Evolutionary conservation across 2,888 invertebrate genomes (phyloP).

Genomic region (Allophyes oxyacanthae): DNA sequence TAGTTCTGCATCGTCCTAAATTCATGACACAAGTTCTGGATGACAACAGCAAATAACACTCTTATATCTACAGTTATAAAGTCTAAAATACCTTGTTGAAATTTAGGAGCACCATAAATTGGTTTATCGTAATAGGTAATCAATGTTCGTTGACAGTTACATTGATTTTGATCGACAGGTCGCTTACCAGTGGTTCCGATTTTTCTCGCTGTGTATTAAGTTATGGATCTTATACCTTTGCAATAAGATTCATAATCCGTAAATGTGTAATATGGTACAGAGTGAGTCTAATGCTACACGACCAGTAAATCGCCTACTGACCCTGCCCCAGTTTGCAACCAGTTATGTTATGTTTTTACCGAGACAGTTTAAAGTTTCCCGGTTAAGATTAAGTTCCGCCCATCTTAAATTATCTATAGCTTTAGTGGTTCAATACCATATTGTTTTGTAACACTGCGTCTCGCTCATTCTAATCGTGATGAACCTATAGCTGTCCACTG

Average conservation of each 20-base stretch:
- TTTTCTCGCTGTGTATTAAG: slow-evolving; percentile 24
- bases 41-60: not conserved
- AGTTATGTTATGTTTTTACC: slow-evolving; percentile 52
- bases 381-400: slow-evolving; percentile 24
- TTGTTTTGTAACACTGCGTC: too few species aligned
- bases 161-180: slow-evolving; percentile 65
- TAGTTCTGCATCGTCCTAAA: slow-evolving; percentile 33
- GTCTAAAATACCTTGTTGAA: slow-evolving; percentile 24
- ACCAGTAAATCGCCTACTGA: slow-evolving; percentile 64
- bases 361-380: slow-evolving; percentile 30
- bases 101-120: slow-evolving; percentile 31
- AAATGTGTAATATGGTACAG: slow-evolving; percentile 9
- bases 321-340: slow-evolving; percentile 66
- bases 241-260: slow-evolving; percentile 51
- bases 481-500: too few species aligned
- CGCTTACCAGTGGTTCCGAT: slow-evolving; percentile 53
- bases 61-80: slow-evolving; percentile 1
- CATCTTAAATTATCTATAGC: slow-evolving; percentile 12
- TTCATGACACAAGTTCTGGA: slow-evolving; percentile 21
- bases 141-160: slow-evolving; percentile 69
- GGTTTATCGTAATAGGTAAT: slow-evolving; percentile 54
- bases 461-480: too few species aligned
- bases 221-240: slow-evolving; percentile 45
- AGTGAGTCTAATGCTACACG: slow-evolving; percentile 45
- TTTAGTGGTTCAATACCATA: not conserved